Evolutionary conservation across 1,140 invertebrate genomes (phyloP).

Genomic region (Drusus annulatus): DNA sequence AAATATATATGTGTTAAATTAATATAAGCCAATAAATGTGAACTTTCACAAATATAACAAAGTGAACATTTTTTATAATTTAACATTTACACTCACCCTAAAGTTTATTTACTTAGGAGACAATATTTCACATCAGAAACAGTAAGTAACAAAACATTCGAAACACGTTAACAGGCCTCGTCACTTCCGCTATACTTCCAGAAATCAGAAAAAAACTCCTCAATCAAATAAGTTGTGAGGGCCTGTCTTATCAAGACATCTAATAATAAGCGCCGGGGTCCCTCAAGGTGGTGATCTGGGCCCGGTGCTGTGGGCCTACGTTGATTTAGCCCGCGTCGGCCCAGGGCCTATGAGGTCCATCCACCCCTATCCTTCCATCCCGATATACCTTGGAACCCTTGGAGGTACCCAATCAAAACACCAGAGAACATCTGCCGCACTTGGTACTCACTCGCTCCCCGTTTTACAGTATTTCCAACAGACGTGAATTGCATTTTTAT

Average conservation of each 20-base stretch:
- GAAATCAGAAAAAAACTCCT: not conserved
- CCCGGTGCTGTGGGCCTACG: conserved; percentile 3
- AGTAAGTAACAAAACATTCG: too few species aligned
- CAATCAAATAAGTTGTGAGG: not conserved
- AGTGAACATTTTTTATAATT: too few species aligned
- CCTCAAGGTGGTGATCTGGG: conserved; percentile 34
- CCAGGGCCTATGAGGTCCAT: not conserved
- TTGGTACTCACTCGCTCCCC: not conserved
- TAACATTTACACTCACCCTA: too few species aligned
- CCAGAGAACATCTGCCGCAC: conserved; percentile 13
- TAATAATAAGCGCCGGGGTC: conserved; percentile 22
- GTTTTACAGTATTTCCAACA: not conserved
- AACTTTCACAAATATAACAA: too few species aligned
- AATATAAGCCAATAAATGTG: too few species aligned
- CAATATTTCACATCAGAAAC: too few species aligned
- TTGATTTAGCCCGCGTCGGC: too few species aligned
- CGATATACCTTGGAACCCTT: too few species aligned
- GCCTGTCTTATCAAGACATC: conserved; percentile 24
- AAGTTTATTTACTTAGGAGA: too few species aligned
- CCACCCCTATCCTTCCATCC: conserved; percentile 12
- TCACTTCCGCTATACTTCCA: too few species aligned
- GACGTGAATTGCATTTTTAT: conserved; percentile 29
- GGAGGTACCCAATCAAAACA: not conserved
- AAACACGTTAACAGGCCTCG: too few species aligned
- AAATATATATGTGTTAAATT: too few species aligned